A percentile compares a stretch with the other conserved stretches of the same genome.
These are phyloP conservation scores for Chanos chanos DNA, from an alignment of 2,797 vertebrate genomes.

Conservation along the genomic window DNA sequence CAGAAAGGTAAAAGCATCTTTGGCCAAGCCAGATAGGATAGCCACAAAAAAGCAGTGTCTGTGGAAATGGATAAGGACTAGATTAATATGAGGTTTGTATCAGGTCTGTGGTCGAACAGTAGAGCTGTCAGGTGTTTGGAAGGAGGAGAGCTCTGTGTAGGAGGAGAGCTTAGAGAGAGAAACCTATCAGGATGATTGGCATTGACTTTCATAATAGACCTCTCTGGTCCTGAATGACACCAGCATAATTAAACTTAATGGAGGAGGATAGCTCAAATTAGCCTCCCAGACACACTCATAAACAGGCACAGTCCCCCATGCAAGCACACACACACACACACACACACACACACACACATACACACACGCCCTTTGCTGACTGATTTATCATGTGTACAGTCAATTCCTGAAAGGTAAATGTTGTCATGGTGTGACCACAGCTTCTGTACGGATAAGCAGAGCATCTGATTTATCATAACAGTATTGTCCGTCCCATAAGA, in stretches of 20 bases:
- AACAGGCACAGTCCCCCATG: constrained; percentile 22
- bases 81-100: constrained; percentile 25
- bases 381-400: constrained; percentile 25
- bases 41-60: constrained; percentile 31
- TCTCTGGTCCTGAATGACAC: constrained; percentile 42
- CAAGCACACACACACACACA: constrained; percentile 23
- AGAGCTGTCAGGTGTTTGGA: constrained; percentile 48
- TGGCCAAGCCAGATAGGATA: constrained; percentile 32
- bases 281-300: constrained; percentile 27
- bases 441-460: background rate
- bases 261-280: constrained; percentile 42
- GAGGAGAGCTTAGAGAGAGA: constrained; percentile 39
- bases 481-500: background rate
- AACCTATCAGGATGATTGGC: constrained; percentile 44
- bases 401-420: background rate
- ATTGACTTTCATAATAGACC: constrained; percentile 54
- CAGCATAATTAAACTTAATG: constrained; percentile 59
- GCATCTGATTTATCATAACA: background rate
- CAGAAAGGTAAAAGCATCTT: constrained; percentile 9
- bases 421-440: background rate
- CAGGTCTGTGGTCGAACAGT: background rate
- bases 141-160: constrained; percentile 45
- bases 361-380: background rate
- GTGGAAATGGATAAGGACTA: constrained; percentile 32
- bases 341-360: constrained; percentile 21